These are phyloP conservation scores for Nemopilema nomurai DNA, from an alignment of 30 jellyfish, hydroid and myxozoan genomes.

Conservation along the genomic window DNA sequence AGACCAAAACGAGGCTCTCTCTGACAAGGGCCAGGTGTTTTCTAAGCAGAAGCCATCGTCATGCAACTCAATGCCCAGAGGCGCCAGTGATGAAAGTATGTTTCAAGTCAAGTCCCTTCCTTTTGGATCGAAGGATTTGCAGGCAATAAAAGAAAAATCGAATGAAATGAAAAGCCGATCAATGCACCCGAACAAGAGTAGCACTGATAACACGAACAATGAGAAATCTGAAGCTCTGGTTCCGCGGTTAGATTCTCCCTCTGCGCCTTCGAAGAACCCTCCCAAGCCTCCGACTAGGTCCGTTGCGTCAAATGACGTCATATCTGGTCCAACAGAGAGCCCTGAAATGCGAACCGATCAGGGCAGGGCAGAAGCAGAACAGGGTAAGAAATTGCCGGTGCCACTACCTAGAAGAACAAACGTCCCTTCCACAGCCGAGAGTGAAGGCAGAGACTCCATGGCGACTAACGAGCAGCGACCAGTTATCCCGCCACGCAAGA, in stretches of 20 bases:
- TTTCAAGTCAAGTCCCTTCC: not conserved
- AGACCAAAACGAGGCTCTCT: not conserved
- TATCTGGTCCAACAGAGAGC: not conserved
- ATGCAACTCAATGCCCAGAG: not conserved
- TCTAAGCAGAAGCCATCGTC: not conserved
- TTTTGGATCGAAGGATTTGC: not conserved
- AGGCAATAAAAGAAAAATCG: constrained; percentile 8
- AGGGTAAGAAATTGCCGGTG: not conserved
- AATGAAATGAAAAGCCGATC: not conserved
- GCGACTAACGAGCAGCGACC: not conserved
- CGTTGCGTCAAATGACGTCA: not conserved
- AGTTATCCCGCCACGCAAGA: constrained; percentile 29
- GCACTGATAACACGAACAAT: not conserved
- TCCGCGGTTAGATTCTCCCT: not conserved
- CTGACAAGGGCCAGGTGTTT: not conserved
- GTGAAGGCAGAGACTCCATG: not conserved
- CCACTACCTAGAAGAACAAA: constrained; percentile 21
- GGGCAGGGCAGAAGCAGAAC: not conserved
- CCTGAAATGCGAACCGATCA: not conserved
- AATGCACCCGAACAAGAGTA: not conserved
- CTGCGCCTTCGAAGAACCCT: not conserved
- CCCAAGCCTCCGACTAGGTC: constrained; percentile 14
- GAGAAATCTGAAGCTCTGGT: not conserved
- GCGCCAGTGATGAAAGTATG: not conserved
- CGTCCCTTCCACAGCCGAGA: not conserved